Base-by-base conservation (phyloP, 1,140 invertebrate species). In the Drosophila arizonae region DNA sequence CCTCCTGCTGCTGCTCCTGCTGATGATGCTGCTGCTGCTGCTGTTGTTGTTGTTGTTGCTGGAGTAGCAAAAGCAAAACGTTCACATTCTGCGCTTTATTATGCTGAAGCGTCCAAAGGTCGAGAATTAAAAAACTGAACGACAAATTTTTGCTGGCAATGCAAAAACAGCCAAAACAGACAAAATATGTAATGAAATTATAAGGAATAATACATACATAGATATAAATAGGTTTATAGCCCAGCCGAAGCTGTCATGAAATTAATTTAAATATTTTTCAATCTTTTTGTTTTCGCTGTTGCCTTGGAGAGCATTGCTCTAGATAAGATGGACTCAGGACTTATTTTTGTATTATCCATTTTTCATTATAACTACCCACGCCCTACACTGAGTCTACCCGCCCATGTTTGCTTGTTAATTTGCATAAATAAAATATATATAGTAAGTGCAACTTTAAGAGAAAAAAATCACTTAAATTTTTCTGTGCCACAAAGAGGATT, bases 191-290 rank as follows among this genome's bases (percentile, higher is more conserved):
- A 50, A 75, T 60, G 72, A 61, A 77, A 77, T 39, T 13, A 39
- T 39, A 39, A 39, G 10, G 11, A 39, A 39, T 39, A 33, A 9
- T 24, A 24, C 0, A 24, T 17, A 30, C 28, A 30, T 6, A 6
- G 28, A 5, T 30, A 10, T 33, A 33, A 8, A 39, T 39, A 39
- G 11, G 10, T 39, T 39, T 39, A 39, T 13, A 39, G 9, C 33
- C 33, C 10, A 2, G 33, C 9, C 33, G 1, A 72, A 65, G 65
- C 60, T 66, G 77, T 77, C 77, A 71, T 77, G 74, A 84, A 39
- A 88, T 88, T 87, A 87, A 87, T 88, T 87, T 87, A 66, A 88
- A 84, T 72, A 88, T 88, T 87, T 85, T 67, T 65, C 69, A 73
- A 76, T 68, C 62, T 76, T 79, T 78, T 48, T 15, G 26, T 46